These are phyloP conservation scores for Dascyllus trimaculatus DNA, from an alignment of 2,113 vertebrate genomes.

Conservation along the genomic window DNA sequence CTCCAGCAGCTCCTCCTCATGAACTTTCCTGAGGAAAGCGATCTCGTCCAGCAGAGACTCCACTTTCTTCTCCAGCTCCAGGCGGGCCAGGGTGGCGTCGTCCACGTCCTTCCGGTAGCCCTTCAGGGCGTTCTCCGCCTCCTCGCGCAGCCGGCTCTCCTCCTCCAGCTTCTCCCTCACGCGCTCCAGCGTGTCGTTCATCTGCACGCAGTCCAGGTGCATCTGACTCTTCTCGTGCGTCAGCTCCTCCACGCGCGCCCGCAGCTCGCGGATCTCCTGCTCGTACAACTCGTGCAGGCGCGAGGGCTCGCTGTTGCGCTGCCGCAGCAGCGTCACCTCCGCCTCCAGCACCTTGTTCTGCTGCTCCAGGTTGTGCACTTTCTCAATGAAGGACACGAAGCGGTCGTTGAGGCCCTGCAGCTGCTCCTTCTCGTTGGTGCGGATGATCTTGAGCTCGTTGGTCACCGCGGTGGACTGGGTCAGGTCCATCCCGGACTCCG, in stretches of 20 bases:
- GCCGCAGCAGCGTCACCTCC: slow-evolving; percentile 84
- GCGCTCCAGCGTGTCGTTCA: slow-evolving; percentile 82
- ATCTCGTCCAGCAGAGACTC: slow-evolving; percentile 89
- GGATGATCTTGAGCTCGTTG: slow-evolving; percentile 88
- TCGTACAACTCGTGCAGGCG: slow-evolving; percentile 88
- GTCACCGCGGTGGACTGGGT: slow-evolving; percentile 86
- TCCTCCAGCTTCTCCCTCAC: slow-evolving; percentile 83
- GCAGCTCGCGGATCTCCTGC: slow-evolving; percentile 87
- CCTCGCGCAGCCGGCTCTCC: slow-evolving; percentile 81
- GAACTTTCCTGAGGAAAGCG: slow-evolving; percentile 87
- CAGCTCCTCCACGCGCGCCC: slow-evolving; percentile 84
- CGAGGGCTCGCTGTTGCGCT: slow-evolving; percentile 85
- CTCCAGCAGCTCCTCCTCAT: slow-evolving; percentile 87
- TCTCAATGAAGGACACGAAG: slow-evolving; percentile 89
- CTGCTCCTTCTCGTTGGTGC: slow-evolving; percentile 90
- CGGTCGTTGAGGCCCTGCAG: slow-evolving; percentile 89
- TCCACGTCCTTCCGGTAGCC: slow-evolving; percentile 85
- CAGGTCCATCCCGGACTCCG: slow-evolving; percentile 80
- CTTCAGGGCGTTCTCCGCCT: slow-evolving; percentile 84
- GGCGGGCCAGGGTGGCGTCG: slow-evolving; percentile 82
- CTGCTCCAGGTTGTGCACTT: slow-evolving; percentile 87
- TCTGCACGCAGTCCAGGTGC: slow-evolving; percentile 86
- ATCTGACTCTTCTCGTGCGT: slow-evolving; percentile 86
- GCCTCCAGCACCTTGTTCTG: slow-evolving; percentile 87
- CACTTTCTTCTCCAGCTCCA: slow-evolving; percentile 88